Conservation (phyloP, 2,797 vertebrate genomes). For the Pseudochromis fuscus region DNA sequence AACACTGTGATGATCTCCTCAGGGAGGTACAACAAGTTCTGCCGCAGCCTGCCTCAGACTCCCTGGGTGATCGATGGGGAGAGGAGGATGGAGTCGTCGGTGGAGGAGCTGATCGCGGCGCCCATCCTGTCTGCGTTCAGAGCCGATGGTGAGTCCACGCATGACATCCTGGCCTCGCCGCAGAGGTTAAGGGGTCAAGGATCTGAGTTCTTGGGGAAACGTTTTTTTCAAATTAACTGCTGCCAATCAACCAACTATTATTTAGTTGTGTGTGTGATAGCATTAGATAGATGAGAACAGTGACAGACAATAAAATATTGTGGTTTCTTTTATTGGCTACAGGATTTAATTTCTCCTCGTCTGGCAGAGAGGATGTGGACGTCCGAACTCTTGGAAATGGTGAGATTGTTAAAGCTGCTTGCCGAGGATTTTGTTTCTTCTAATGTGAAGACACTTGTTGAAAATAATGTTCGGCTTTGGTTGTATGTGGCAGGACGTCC, state of each 20-base stretch:
- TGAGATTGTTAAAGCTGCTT: conserved; percentile 62
- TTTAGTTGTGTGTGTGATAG: too few relatives aligned
- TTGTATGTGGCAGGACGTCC: conserved; percentile 88
- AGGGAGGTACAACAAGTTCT: conserved; percentile 99
- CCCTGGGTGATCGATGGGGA: conserved; percentile 99
- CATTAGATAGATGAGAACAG: too few relatives aligned
- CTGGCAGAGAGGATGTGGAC: conserved; percentile 97
- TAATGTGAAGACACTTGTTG: neutral
- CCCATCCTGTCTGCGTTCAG: conserved; percentile 89
- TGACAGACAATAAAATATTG: neutral
- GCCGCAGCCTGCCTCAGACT: conserved; percentile 95
- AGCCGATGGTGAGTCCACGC: conserved; percentile 87
- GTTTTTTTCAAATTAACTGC: too few relatives aligned
- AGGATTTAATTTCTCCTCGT: conserved; percentile 99
- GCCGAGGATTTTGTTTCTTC: neutral
- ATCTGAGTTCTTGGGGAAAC: too few relatives aligned
- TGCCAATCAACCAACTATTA: too few relatives aligned
- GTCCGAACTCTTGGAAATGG: conserved; percentile 96
- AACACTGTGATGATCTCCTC: neutral
- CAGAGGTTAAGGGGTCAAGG: too few relatives aligned
- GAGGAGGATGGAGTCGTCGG: conserved; percentile 96
- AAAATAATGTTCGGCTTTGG: neutral
- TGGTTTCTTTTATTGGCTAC: conserved; percentile 3
- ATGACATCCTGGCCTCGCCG: neutral
- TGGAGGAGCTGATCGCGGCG: conserved; percentile 95